Evolutionary conservation across 2,797 vertebrate genomes (phyloP).

Genomic region (Onychomys leucogaster): DNA sequence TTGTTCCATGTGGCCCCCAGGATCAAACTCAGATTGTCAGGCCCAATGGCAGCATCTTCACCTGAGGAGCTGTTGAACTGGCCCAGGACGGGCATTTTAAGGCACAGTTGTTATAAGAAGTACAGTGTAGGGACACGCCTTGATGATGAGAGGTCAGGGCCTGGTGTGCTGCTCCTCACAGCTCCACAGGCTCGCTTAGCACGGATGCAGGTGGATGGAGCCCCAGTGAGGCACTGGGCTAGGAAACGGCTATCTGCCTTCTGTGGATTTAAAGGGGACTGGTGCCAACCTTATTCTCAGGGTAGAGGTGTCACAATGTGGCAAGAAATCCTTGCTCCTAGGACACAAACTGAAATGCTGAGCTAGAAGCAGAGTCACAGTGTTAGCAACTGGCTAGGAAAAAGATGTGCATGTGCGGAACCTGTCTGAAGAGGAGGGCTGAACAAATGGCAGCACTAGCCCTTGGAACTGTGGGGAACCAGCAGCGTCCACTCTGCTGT

Average conservation of each 20-base stretch:
- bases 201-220: neutral
- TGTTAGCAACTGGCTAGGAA: neutral
- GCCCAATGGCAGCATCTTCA: neutral
- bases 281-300: neutral
- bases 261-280: neutral
- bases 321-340: neutral
- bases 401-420: rapidly evolving
- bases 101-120: neutral
- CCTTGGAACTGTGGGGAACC: rapidly evolving
- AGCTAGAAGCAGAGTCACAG: rapidly evolving
- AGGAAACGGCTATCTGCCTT: no score
- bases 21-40: neutral
- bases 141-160: neutral
- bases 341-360: neutral
- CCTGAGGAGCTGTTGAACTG: neutral
- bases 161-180: neutral
- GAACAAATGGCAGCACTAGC: rapidly evolving
- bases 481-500: rapidly evolving
- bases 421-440: neutral
- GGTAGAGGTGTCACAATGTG: rapidly evolving
- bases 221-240: neutral
- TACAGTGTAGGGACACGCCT: neutral
- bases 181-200: neutral
- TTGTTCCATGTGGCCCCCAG: neutral
- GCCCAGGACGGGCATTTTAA: neutral